Conservation (phyloP, 2,797 vertebrate genomes). For the Poeciliopsis turneri region DNA sequence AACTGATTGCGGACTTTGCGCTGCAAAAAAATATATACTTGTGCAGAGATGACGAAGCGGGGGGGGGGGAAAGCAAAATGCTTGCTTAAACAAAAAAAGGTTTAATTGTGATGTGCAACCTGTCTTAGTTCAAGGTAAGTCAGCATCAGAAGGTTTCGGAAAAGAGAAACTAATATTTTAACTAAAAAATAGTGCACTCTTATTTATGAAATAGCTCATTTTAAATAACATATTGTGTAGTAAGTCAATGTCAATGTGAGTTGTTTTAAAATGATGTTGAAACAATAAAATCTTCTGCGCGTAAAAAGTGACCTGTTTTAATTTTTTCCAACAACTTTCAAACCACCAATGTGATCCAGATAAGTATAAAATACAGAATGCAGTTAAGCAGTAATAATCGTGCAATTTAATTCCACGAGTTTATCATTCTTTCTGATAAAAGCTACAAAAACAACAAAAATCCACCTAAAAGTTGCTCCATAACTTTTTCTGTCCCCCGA, state of each 20-base stretch:
- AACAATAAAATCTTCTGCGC: constrained; percentile 13
- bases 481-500: constrained; percentile 55
- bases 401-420: neutral
- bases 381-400: neutral
- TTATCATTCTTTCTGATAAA: neutral
- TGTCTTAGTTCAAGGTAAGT: constrained; percentile 64
- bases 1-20: constrained; percentile 34
- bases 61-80: neutral
- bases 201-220: neutral
- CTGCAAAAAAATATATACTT: neutral
- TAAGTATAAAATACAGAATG: neutral
- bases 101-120: constrained; percentile 32
- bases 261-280: neutral
- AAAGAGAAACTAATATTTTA: constrained; percentile 7
- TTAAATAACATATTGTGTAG: neutral
- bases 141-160: constrained; percentile 29
- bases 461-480: constrained; percentile 45
- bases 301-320: constrained; percentile 42
- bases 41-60: constrained; percentile 11
- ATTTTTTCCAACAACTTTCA: neutral
- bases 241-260: neutral
- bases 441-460: constrained; percentile 5
- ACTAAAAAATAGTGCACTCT: neutral
- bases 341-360: neutral
- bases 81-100: constrained; percentile 12